These are phyloP conservation scores for Sitobion miscanthi DNA, from an alignment of 1,140 invertebrate species.

Conservation along the genomic window DNA sequence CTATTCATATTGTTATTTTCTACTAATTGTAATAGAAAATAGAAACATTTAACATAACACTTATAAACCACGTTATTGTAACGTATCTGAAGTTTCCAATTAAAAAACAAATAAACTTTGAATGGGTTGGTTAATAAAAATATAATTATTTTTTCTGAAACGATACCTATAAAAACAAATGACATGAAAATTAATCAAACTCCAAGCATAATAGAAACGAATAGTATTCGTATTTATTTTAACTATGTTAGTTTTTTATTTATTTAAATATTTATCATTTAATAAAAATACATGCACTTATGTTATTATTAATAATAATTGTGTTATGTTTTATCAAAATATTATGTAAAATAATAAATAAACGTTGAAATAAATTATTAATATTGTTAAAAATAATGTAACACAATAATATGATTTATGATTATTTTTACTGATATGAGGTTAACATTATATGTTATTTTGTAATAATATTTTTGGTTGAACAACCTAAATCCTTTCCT, in stretches of 20 bases:
- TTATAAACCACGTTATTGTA: too few species aligned
- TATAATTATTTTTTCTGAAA: background rate
- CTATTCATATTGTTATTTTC: too few species aligned
- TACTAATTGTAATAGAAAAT: too few species aligned
- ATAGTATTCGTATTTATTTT: background rate
- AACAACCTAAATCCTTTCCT: background rate
- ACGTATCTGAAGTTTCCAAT: too few species aligned
- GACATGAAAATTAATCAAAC: background rate
- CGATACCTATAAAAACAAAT: background rate
- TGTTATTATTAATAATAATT: background rate
- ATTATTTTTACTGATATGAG: background rate
- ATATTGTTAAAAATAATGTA: background rate
- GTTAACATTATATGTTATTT: background rate
- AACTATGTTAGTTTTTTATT: background rate
- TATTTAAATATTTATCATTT: background rate
- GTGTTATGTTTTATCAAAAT: background rate
- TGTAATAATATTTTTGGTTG: background rate
- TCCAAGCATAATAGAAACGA: background rate
- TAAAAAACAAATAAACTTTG: too few species aligned
- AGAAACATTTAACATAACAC: too few species aligned
- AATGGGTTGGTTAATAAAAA: too few species aligned
- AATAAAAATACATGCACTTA: background rate
- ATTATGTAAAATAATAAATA: too few species aligned
- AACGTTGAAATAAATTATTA: background rate
- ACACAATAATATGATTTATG: background rate